Evolutionary conservation across 2,797 vertebrate genomes (phyloP), one percentile per base, ranked within the genome.

Genomic region (Chelon auratus): DNA sequence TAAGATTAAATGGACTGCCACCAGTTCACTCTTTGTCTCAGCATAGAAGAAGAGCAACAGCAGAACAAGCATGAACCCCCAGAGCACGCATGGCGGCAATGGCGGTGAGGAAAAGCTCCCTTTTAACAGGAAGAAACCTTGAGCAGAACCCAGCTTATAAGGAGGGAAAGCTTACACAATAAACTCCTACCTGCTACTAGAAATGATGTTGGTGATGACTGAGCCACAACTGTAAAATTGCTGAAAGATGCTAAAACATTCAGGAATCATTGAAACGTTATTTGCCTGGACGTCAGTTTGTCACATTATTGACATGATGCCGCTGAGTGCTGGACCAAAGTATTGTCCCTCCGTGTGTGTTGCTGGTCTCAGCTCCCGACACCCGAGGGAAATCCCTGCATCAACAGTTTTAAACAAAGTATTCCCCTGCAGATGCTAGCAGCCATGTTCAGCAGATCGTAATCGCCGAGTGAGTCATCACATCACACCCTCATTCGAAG

Each of bases 381-480:
- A n/a, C 43, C 15, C 1, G 15, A 45, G 6, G 43, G 17, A 45
- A 45, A 45, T 17, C 43, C 5, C 0, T 2, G 43, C 15, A 17
- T 45, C 2, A 17, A 45, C 43, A 8, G 5, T 45, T 45, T 45
- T 45, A 45, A 22, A 58, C 18, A 54, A 11, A 50, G 36, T 17
- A 37, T 62, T 70, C 48, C 52, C 62, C 11, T n/a, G 15, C 15
- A 17, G 43, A 33, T 10, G 18, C 20, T 43, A 40, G 17, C 42
- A 42, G 56, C 14, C 53, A 15, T 47, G 22, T 42, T 84, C 51
- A 59, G 12, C 36, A 51, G 26, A 57, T 72, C 36, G 43, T 55
- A 37, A 72, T 69, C 22, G n/a, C 47, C 10, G 53, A 62, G 67
- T 62, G 55, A 74, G 69, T 66, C 57, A 22, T 67, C 50, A 67